Base-by-base conservation (phyloP, 37 sponge, comb jelly and placozoan genomes). In the Hexactinellida sp. region DNA sequence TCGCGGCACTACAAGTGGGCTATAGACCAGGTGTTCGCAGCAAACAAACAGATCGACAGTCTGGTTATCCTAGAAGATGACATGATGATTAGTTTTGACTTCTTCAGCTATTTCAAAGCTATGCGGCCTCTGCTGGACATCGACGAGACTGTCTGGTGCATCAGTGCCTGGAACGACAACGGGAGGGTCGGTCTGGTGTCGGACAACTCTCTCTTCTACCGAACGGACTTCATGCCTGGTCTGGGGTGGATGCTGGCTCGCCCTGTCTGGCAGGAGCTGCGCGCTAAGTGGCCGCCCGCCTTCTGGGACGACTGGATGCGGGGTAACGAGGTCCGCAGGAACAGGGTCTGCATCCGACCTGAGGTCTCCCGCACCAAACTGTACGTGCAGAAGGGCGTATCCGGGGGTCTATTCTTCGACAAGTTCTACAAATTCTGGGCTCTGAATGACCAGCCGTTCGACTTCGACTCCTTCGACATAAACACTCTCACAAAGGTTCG, bases 301-400 rank as follows among this genome's bases (percentile, higher is more conserved):
- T 95, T 85, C 76, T 96, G 97, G 97, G 97, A 96, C 54, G 97
- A 96, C 85, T 96, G 97, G 97, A 86, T 96, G 94, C 85, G 97
- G 38, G 91, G 92, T n/a, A 87, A 93, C 0, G 86, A 55, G 9
- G 93, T 92, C 54, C 84, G 97, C 37, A 10, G 34, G 30, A 90
- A 94, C 32, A 89, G 97, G 39, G 92, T 83, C 36, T 96, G 97
- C 85, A 92, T 96, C 24, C 39, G 97, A 36, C 97, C 97, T 35
- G 97, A 96, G 83, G 85, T 96, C 0, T 92, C 91, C 3, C 90
- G 97, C 0, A 94, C 94, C 37, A 82, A 86, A 24, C 94, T 95
- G 0, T 90, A 94, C 84, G 97, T 95, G 0, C 36, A 87, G 47
- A 37, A 32, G 5, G 97, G 97, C 21, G 93, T 96, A 38, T 94